These are phyloP conservation scores for Enteromius treurensis DNA, from an alignment of 2,797 vertebrate genomes.

Conservation along the genomic window DNA sequence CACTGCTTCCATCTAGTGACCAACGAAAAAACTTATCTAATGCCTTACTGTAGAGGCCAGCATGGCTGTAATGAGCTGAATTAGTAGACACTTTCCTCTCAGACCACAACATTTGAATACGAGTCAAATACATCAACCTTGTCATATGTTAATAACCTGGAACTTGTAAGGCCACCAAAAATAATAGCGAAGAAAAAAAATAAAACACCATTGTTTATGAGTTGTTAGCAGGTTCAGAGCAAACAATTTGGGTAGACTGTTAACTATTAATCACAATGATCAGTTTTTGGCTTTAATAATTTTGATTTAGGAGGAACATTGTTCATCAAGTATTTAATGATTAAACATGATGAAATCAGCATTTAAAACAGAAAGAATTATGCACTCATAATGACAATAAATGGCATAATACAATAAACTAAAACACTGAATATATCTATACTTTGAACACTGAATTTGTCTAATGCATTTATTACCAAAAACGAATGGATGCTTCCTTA, in stretches of 20 bases:
- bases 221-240: neutral
- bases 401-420: neutral
- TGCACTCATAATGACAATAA: neutral
- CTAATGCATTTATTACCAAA: neutral
- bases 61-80: neutral
- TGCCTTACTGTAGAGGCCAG: neutral
- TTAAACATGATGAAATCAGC: neutral
- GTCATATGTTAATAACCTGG: neutral
- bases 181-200: neutral
- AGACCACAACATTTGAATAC: slow-evolving; percentile 9
- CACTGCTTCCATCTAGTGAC: slow-evolving; percentile 72
- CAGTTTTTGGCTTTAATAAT: neutral
- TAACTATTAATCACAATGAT: neutral
- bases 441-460: neutral
- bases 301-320: neutral
- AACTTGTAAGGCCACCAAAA: neutral
- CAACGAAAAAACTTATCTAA: neutral
- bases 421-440: neutral
- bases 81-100: neutral
- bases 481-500: too few species aligned
- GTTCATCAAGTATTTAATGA: neutral
- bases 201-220: neutral
- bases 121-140: neutral
- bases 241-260: neutral
- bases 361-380: neutral